These are phyloP conservation scores for Charaxes varanes DNA, from an alignment of 1,140 invertebrate species.

Conservation along the genomic window DNA sequence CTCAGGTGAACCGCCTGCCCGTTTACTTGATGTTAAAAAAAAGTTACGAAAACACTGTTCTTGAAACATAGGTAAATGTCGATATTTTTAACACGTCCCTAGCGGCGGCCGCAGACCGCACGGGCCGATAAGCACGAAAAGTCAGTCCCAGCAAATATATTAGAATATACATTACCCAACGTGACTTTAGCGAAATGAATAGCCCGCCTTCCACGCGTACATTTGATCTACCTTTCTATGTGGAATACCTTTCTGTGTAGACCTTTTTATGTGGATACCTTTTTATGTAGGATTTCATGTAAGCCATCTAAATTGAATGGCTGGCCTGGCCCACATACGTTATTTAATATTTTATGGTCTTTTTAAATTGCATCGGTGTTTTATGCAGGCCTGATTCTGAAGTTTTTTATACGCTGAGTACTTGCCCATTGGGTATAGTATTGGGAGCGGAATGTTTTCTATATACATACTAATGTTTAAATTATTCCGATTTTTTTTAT, in stretches of 20 bases:
- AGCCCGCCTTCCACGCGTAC: conserved; percentile 34
- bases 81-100: conserved; percentile 23
- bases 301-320: conserved; percentile 32
- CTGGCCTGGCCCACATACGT: conserved; percentile 30
- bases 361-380: conserved; percentile 20
- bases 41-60: background rate
- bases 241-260: too few species aligned
- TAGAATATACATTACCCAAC: conserved; percentile 73
- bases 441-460: background rate
- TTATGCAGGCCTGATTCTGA: conserved; percentile 10
- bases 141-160: conserved; percentile 70
- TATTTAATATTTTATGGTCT: conserved; percentile 22
- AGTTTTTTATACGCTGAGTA: background rate
- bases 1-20: too few species aligned
- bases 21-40: background rate
- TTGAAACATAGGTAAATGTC: conserved; percentile 6
- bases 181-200: conserved; percentile 64
- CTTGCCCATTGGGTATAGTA: conserved; percentile 1
- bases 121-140: conserved; percentile 68
- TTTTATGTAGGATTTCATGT: conserved; percentile 26
- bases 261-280: conserved; percentile 15
- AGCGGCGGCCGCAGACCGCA: conserved; percentile 55
- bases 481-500: too few species aligned
- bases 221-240: conserved; percentile 22
- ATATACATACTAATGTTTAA: background rate